Conservation (phyloP, 1,140 invertebrate genomes). For the Neoseiulus cucumeris region DNA sequence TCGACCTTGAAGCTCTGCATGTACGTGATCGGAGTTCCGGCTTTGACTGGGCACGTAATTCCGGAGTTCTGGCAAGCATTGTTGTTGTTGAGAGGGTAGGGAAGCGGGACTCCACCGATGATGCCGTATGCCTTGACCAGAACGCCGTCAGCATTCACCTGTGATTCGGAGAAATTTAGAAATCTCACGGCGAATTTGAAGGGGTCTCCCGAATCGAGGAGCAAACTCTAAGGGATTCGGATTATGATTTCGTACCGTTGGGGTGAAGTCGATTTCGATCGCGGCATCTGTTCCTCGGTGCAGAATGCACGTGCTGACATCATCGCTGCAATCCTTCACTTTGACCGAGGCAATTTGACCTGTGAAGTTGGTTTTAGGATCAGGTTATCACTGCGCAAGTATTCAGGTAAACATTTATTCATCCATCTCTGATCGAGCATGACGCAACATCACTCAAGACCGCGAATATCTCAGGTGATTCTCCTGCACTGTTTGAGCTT, state of each 20-base stretch:
- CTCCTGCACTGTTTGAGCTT: too few relatives aligned
- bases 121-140: constrained; percentile 34
- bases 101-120: constrained; percentile 42
- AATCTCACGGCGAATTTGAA: too few relatives aligned
- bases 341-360: background rate
- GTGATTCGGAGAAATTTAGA: too few relatives aligned
- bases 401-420: too few relatives aligned
- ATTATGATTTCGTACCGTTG: background rate
- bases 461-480: too few relatives aligned
- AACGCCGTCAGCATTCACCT: background rate
- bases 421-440: too few relatives aligned
- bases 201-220: too few relatives aligned
- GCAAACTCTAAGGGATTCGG: too few relatives aligned
- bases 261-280: background rate
- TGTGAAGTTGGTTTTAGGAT: too few relatives aligned
- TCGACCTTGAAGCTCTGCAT: constrained; percentile 36
- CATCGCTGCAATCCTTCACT: background rate
- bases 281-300: background rate
- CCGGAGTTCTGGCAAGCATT: constrained; percentile 42
- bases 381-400: too few relatives aligned
- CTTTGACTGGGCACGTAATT: constrained; percentile 41
- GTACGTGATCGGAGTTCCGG: constrained; percentile 37
- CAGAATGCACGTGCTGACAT: background rate
- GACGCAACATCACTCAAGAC: too few relatives aligned
- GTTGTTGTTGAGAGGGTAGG: constrained; percentile 43